Evolutionary conservation across 2,888 invertebrate species (phyloP).

Genomic region (Melikaiella ostensackeni): DNA sequence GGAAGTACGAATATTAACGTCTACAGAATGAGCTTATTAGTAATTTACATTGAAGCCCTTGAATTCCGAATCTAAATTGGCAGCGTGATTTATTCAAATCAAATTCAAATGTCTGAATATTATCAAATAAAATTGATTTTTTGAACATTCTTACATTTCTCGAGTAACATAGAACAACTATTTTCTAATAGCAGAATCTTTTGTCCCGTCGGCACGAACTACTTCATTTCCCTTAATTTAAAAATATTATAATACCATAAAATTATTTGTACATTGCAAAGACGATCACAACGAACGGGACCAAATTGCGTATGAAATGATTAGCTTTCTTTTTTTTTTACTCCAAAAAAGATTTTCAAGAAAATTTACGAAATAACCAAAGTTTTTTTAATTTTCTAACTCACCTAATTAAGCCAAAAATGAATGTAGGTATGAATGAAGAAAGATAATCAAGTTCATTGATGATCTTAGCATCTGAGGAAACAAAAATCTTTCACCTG

Average conservation of each 20-base stretch:
- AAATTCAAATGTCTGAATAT: neutral
- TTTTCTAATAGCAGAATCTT: neutral
- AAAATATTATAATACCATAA: neutral
- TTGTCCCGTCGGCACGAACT: neutral
- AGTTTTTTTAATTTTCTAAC: neutral
- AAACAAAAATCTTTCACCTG: conserved; percentile 47
- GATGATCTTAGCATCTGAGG: conserved; percentile 43
- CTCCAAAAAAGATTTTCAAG: neutral
- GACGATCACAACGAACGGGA: conserved; percentile 22
- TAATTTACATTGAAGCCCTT: neutral
- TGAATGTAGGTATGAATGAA: neutral
- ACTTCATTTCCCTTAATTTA: neutral
- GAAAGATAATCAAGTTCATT: neutral
- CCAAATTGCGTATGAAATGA: conserved; percentile 9
- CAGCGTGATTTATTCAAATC: neutral
- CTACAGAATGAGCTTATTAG: neutral
- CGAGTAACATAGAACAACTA: conserved; percentile 7
- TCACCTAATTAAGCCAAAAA: neutral
- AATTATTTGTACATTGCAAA: neutral
- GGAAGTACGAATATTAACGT: conserved; percentile 42
- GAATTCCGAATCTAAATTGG: neutral
- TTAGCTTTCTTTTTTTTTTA: neutral
- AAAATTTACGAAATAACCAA: neutral
- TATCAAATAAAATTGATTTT: conserved; percentile 2
- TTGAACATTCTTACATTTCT: neutral